These are phyloP conservation scores for Nannobrachium achirus DNA, from an alignment of 2,113 vertebrate genomes.

Conservation along the genomic window DNA sequence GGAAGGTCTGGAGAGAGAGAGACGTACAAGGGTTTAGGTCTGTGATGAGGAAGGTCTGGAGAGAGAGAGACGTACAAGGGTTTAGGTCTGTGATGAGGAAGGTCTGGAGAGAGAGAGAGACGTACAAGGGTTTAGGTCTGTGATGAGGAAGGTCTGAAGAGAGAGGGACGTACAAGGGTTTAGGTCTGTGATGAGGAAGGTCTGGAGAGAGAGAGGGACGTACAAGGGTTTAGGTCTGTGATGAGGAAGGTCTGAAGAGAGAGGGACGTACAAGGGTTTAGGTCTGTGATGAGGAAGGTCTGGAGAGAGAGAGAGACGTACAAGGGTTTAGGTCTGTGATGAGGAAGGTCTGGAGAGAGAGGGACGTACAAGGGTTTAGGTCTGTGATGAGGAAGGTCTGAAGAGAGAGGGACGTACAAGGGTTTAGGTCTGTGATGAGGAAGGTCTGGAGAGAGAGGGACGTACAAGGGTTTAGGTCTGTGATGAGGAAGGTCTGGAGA, in stretches of 20 bases:
- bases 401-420: conserved; percentile 80
- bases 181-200: conserved; percentile 91
- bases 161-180: conserved; percentile 87
- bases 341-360: conserved; percentile 86
- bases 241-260: conserved; percentile 88
- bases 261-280: conserved; percentile 89
- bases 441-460: conserved; percentile 85
- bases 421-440: conserved; percentile 93
- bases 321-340: conserved; percentile 90
- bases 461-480: conserved; percentile 91
- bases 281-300: conserved; percentile 93
- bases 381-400: conserved; percentile 92
- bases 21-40: conserved; percentile 93
- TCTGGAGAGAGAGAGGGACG: conserved; percentile 82
- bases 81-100: conserved; percentile 92
- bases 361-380: conserved; percentile 91
- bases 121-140: conserved; percentile 91
- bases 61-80: conserved; percentile 84
- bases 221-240: conserved; percentile 92
- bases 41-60: conserved; percentile 90
- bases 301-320: conserved; percentile 82
- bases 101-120: conserved; percentile 83
- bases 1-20: conserved; percentile 86
- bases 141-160: conserved; percentile 89
- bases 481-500: conserved; percentile 89